These are phyloP conservation scores for Microctenopoma lineatum DNA, from an alignment of 2,797 vertebrate genomes.

Conservation along the genomic window DNA sequence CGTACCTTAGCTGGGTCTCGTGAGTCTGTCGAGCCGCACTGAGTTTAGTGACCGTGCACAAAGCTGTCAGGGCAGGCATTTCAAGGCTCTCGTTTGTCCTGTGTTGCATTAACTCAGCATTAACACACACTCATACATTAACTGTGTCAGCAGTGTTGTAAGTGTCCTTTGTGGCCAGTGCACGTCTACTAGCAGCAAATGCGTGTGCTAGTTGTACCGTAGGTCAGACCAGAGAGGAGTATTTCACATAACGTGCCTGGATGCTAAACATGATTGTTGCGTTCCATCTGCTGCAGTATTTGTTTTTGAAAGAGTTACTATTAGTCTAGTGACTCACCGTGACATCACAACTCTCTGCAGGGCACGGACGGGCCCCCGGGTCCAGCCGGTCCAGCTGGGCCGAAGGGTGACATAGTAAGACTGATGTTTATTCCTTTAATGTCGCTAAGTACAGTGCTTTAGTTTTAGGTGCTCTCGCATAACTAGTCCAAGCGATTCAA, in stretches of 20 bases:
- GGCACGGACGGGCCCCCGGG: slow-evolving; percentile 92
- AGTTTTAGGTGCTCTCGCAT: accelerated
- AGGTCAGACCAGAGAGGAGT: slow-evolving; percentile 43
- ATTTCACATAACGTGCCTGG: slow-evolving; percentile 22
- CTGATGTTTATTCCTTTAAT: neutral
- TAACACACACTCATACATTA: slow-evolving; percentile 86
- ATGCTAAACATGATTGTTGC: slow-evolving; percentile 30
- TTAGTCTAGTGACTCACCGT: slow-evolving; percentile 31
- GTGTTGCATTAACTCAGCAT: slow-evolving; percentile 82
- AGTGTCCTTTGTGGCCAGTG: slow-evolving; percentile 71
- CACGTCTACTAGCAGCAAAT: slow-evolving; percentile 61
- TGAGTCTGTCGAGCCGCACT: slow-evolving; percentile 15
- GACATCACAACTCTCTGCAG: slow-evolving; percentile 75
- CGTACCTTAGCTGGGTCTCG: slow-evolving; percentile 8
- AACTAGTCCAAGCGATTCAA: slow-evolving; percentile 1
- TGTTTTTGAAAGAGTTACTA: slow-evolving; percentile 16
- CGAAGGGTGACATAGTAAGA: slow-evolving; percentile 98
- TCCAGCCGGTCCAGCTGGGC: slow-evolving; percentile 94
- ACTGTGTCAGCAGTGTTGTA: slow-evolving; percentile 71
- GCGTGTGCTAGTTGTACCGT: slow-evolving; percentile 55
- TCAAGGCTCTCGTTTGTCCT: slow-evolving; percentile 68
- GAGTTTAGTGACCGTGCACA: slow-evolving; percentile 11
- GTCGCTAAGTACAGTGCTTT: neutral
- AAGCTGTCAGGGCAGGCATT: slow-evolving; percentile 37
- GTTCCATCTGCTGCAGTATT: slow-evolving; percentile 28